A percentile compares a stretch with the other conserved stretches of the same genome.
phyloP scores from a whole-genome alignment of 2,113 vertebrate species.

The Fulmarus glacialis region DNA sequence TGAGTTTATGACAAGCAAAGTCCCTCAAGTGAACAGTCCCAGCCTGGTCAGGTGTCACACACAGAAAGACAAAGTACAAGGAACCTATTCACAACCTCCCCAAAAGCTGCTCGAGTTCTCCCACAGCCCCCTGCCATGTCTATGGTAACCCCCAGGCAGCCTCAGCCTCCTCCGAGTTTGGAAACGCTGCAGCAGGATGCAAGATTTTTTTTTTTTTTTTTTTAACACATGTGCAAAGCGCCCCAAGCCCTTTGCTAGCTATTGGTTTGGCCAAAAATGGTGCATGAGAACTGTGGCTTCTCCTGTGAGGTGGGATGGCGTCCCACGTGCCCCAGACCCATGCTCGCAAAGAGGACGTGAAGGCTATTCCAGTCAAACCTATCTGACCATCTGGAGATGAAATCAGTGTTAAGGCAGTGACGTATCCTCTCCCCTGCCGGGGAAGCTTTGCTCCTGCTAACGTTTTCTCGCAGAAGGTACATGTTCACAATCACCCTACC shows the following conservation, averaged over 20 bases:
- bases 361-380: constrained; percentile 34
- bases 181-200: background rate
- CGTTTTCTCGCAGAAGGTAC: background rate
- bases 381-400: background rate
- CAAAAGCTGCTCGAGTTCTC: background rate
- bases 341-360: background rate
- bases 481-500: background rate
- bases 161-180: background rate
- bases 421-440: background rate
- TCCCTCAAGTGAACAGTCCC: background rate
- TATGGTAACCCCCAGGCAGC: background rate
- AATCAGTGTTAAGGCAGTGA: constrained; percentile 65
- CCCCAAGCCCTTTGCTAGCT: constrained; percentile 13
- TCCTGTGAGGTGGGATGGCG: accelerated
- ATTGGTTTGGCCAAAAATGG: background rate
- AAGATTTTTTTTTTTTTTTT: background rate
- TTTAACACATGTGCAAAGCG: background rate
- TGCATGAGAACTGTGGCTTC: background rate
- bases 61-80: background rate
- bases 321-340: background rate
- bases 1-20: accelerated
- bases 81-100: background rate
- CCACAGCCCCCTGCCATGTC: background rate
- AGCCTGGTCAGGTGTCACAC: background rate
- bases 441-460: constrained; percentile 26